A percentile compares a stretch with the other conserved stretches of the same genome.
Evolutionary conservation across 2,797 vertebrate genomes (phyloP).

Genomic region (Sebastes steindachneri): DNA sequence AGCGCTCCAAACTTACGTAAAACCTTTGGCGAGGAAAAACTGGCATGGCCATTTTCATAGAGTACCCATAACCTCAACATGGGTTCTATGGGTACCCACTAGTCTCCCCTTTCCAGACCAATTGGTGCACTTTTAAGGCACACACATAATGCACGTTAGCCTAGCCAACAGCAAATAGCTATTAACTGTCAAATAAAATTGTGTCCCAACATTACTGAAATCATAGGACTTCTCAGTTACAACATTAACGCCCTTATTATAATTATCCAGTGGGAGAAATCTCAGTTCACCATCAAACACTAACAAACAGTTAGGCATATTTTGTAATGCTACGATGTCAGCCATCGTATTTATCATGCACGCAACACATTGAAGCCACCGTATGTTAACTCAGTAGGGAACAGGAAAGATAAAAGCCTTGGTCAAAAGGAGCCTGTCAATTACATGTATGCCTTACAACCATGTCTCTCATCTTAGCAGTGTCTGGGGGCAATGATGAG

Average conservation of each 20-base stretch:
- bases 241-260: not conserved
- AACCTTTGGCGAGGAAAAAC: too few relatives aligned
- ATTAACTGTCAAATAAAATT: not conserved
- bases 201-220: not conserved
- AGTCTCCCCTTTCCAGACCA: too few relatives aligned
- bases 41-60: too few relatives aligned
- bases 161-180: too few relatives aligned
- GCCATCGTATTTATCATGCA: not conserved
- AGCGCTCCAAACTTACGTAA: too few relatives aligned
- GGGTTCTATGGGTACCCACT: too few relatives aligned
- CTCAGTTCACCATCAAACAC: not conserved
- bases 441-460: not conserved
- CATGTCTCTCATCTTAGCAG: not conserved
- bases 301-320: not conserved
- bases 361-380: not conserved
- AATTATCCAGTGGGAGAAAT: not conserved
- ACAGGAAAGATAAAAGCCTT: not conserved
- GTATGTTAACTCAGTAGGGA: constrained; percentile 11
- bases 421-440: not conserved
- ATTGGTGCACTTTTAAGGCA: too few relatives aligned
- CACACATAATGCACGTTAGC: too few relatives aligned
- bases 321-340: not conserved
- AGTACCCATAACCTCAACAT: too few relatives aligned
- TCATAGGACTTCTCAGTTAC: not conserved
- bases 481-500: not conserved